Base-by-base conservation (phyloP, 2,888 invertebrate species). In the Eupithecia vulgata region DNA sequence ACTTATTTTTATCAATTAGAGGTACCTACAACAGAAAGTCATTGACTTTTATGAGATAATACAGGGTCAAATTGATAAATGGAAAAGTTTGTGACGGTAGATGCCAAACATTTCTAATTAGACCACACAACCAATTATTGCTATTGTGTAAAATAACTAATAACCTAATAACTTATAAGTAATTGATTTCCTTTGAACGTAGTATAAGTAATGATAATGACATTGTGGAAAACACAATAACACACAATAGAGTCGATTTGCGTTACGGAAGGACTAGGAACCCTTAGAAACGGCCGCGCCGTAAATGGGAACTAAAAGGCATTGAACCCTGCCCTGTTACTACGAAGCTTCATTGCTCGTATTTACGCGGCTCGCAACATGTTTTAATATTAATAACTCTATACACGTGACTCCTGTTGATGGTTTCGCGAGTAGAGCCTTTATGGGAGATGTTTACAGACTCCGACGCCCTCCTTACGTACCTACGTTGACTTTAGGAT, bases 311-410 rank as follows among this genome's bases (percentile, higher is more conserved):
- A 79, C 82, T 78, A 81, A 78, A 82, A 87, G 83, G 80, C 83
- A 85, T 83, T 87, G 84, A 85, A 86, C 85, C 82, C 79, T 77
- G 81, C 82, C 82, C 81, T 80, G 77, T 80, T 80, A 81, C 80
- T 80, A 82, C 78, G 80, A 80, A 83, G 81, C 83, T 83, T 84
- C 83, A 85, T 86, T 84, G 88, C 80, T 83, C 80, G 88, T 89
- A 90, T 91, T 90, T 90, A 88, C 88, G 80, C 84, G 84, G 81
- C 83, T 84, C 84, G 85, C 85, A 81, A 82, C 84, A 83, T 87
- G 89, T 86, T 92, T 91, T 89, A 93, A 90, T 91, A 93, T 93
- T 93, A 90, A 93, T 92, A 92, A 90, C 92, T 83, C 86, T 84
- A 88, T 89, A 90, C 88, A 90, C 82, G 86, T 87, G 85, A 85